Base-by-base conservation (phyloP, 2,113 vertebrate species). In the Rhinolophus ferrumequinum region DNA sequence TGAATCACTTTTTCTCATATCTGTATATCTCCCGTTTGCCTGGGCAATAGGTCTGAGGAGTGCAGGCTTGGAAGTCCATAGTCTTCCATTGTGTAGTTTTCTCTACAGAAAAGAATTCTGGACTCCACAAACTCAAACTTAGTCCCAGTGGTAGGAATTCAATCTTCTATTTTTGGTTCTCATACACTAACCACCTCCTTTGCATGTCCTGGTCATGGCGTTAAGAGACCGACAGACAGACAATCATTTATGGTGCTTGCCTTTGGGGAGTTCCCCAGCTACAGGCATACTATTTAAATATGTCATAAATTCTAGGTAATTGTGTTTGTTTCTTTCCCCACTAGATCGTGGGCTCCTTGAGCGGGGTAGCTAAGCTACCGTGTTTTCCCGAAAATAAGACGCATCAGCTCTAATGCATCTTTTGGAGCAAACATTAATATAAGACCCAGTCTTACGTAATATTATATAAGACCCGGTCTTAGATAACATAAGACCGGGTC, bases 81-180 rank as follows among this genome's bases (percentile, higher is more conserved):
- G 44, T 62, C 24, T 77, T 77, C 90, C 41, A 88, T 21, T 19
- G 3, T 58, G 35, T 58, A 83, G 44, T 80, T 93, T 67, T 89
- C 66, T 86, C 70, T 86, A 84, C 8, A 47, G 67, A 50, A 85
- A 86, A 75, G 62, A 94, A 83, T 73, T 88, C 58, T 52, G 72
- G 19, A 26, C 38, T 84, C 14, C 24, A 75, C 28, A 64, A 7
- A 54, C 15, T 52, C 15, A 26, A 82, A 44, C 54, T 52, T 54
- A 88, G 77, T 50, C 67, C 38, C 8, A 82, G 38, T 79, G 58
- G 58, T 22, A 52, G 30, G 18, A 90, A 91, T 67, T 76, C n/a
- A 15, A 28, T 77, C 90, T 89, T 94, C 76, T 58, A 33, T 69
- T 80, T 80, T 76, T n/a, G 73, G 69, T 56, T 75, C 26, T 76